These are phyloP conservation scores for Prinia subflava DNA, from an alignment of 2,113 vertebrate species.

Conservation along the genomic window DNA sequence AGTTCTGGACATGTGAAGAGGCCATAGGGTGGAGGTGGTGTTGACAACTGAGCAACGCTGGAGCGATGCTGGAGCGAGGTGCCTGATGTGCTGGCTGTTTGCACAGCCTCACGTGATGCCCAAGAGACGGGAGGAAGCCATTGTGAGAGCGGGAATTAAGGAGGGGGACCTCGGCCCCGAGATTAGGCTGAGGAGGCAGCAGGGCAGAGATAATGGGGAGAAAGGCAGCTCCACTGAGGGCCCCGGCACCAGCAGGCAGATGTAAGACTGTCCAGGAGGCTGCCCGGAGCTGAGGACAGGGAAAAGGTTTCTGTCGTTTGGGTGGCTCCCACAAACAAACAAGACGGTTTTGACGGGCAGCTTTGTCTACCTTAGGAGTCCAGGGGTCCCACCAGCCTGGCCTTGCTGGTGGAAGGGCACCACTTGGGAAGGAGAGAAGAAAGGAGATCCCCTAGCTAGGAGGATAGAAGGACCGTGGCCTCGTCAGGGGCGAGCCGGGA, in stretches of 20 bases:
- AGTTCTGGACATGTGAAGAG: not conserved
- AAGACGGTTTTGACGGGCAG: not conserved
- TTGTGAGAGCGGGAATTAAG: not conserved
- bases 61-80: not conserved
- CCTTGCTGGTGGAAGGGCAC: not conserved
- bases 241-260: not conserved
- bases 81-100: not conserved
- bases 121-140: not conserved
- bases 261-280: not conserved
- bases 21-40: not conserved
- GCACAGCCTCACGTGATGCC: slow-evolving; percentile 36
- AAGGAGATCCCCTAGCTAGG: not conserved
- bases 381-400: rapidly evolving
- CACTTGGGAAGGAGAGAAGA: not conserved
- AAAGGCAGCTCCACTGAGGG: not conserved
- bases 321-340: not conserved
- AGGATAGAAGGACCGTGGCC: not conserved
- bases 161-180: not conserved
- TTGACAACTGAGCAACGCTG: not conserved
- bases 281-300: not conserved
- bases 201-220: not conserved
- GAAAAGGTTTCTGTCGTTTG: not conserved
- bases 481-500: rapidly evolving
- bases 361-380: not conserved
- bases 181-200: not conserved